phyloP scores from a whole-genome alignment of 1,140 invertebrate species.

The Lysiphlebus fabarum region DNA sequence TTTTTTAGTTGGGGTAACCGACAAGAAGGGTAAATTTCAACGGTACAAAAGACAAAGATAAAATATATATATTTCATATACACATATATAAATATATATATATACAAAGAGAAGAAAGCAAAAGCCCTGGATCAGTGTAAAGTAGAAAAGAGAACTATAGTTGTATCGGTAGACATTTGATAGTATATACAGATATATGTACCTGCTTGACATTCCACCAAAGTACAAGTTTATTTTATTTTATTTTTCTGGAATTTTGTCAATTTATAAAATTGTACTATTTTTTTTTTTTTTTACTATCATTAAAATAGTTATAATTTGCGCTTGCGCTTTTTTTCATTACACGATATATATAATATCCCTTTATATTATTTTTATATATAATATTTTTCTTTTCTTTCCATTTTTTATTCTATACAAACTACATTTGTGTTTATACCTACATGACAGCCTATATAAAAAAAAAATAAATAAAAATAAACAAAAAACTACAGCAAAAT shows the following conservation, averaged over 20 bases:
- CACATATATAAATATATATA: too few relatives aligned
- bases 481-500: too few relatives aligned
- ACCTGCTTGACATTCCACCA: constrained; percentile 30
- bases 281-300: background rate
- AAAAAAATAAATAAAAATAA: too few relatives aligned
- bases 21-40: constrained; percentile 4
- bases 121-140: background rate
- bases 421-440: too few relatives aligned
- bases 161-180: constrained; percentile 39
- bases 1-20: background rate
- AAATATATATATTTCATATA: background rate
- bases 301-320: background rate
- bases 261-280: background rate
- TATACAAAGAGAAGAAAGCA: too few relatives aligned
- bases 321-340: background rate
- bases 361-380: constrained; percentile 4
- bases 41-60: background rate
- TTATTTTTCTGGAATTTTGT: constrained; percentile 9
- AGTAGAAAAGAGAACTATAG: constrained; percentile 6
- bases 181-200: constrained; percentile 24
- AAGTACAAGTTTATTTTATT: constrained; percentile 23
- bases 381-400: background rate
- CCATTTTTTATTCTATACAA: background rate
- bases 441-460: too few relatives aligned
- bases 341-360: background rate